Conservation (phyloP, 2,113 vertebrate genomes). For the Morone saxatilis region DNA sequence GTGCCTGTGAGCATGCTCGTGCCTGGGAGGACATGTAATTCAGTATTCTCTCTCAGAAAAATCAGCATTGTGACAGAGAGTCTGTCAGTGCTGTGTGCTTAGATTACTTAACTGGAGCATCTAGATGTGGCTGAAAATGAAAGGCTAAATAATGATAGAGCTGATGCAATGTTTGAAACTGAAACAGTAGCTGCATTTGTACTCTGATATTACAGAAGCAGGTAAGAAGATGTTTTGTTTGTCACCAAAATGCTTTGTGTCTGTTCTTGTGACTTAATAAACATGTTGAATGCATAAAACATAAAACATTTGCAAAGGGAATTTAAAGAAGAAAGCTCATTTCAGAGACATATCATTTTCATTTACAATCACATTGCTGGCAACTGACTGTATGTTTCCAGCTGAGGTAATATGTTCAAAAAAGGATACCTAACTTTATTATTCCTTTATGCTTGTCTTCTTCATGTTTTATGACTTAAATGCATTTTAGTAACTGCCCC, state of each 20-base stretch:
- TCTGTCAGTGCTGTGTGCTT: conserved; percentile 34
- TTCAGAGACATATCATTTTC: not conserved
- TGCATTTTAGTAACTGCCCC: not conserved
- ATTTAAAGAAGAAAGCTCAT: not conserved
- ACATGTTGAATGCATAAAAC: too few relatives aligned
- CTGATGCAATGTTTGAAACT: not conserved
- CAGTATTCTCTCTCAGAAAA: conserved; percentile 34
- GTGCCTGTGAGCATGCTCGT: conserved; percentile 37
- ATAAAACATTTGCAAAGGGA: not conserved
- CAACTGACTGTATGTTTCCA: not conserved
- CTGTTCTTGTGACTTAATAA: not conserved
- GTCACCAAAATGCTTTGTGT: not conserved
- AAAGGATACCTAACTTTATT: not conserved
- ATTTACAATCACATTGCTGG: not conserved
- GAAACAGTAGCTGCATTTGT: conserved; percentile 3
- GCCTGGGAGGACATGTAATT: conserved; percentile 43
- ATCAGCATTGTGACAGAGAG: conserved; percentile 26
- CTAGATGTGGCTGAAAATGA: conserved; percentile 27
- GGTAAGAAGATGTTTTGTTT: not conserved
- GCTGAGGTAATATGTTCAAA: not conserved
- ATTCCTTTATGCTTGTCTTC: not conserved
- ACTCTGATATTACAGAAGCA: conserved; percentile 1
- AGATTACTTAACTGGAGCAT: conserved; percentile 39
- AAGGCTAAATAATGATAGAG: conserved; percentile 29
- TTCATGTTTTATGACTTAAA: not conserved